Base-by-base conservation (phyloP, 1,140 invertebrate genomes). In the Notospermus geniculatus region DNA sequence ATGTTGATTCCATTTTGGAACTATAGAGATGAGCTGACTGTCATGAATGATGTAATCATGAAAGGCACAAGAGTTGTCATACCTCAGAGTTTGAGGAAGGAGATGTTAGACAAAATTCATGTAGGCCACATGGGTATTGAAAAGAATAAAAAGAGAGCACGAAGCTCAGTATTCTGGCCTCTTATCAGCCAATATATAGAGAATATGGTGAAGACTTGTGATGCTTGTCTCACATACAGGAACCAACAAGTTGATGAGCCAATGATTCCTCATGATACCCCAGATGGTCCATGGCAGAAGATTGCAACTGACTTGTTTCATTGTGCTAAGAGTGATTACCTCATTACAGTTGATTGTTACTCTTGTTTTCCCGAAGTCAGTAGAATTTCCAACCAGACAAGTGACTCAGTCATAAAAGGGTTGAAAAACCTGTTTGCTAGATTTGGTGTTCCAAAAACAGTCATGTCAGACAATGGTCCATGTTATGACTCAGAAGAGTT, bases 1-100 rank as follows among this genome's bases (percentile, higher is more conserved):
- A 7, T 45, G 22, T 17, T 54, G 15, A 4, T 13, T 9, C 57
- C 58, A 19, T 67, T 64, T 41, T 64, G 45, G 19, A 57, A 61
- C 22, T 9, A 59, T 13, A 13, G 62, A 32, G 62, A 67, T 57
- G 62, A 69, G 54, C 30, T 66, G 1, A 43, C 54, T 4, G 58
- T 63, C 4, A 45, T 63, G 60, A 58, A 64, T 50, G 63, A 58
- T 36, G 57, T 66, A 1, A 25, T 67, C 19, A 64, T 62, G 22
- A 19, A 52, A 56, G 62, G 67, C 9, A 43, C 53, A 22, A 29
- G 59, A 23, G 32, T 22, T 19, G 39, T 69, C 0, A 64, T 66
- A 19, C 64, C 59, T 17, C 7, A 45, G 27, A 29, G 22, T 28
- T 15, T 69, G 50, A 27, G 60, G 1, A 17, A 2, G 2, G 46